phyloP scores from a whole-genome alignment of 2,888 invertebrate species.

The Invenusta paracnida region DNA sequence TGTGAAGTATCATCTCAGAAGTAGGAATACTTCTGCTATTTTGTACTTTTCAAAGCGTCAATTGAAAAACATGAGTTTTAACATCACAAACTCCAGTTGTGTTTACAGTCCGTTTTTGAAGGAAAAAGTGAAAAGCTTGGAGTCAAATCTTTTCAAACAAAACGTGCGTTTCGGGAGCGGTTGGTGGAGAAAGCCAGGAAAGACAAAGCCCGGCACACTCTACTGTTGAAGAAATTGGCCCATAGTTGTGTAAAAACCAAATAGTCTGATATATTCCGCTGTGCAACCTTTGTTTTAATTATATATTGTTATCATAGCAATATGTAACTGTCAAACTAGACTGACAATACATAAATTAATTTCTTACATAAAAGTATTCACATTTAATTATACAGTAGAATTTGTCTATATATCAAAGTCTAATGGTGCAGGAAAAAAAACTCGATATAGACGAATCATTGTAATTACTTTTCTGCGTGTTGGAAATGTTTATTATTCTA shows the following conservation, averaged over 20 bases:
- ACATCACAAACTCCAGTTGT: too few species aligned
- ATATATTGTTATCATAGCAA: background rate
- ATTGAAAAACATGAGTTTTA: too few species aligned
- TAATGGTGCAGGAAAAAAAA: background rate
- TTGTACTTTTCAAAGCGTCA: too few species aligned
- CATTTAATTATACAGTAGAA: background rate
- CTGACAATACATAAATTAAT: background rate
- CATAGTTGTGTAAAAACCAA: background rate
- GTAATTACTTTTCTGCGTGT: background rate
- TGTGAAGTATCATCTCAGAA: too few species aligned
- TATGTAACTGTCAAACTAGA: background rate
- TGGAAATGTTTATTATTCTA: background rate
- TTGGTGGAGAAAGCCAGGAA: too few species aligned
- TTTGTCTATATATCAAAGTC: background rate
- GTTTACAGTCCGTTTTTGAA: too few species aligned
- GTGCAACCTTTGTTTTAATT: background rate
- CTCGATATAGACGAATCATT: background rate
- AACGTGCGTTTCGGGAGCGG: too few species aligned
- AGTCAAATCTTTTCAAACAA: too few species aligned
- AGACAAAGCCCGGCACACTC: too few species aligned
- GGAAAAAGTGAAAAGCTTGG: too few species aligned
- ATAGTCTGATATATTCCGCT: background rate
- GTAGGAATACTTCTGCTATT: too few species aligned
- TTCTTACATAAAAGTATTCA: background rate
- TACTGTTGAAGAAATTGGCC: background rate